These are phyloP conservation scores for Parus major DNA, from an alignment of 2,113 vertebrate genomes.

Conservation along the genomic window DNA sequence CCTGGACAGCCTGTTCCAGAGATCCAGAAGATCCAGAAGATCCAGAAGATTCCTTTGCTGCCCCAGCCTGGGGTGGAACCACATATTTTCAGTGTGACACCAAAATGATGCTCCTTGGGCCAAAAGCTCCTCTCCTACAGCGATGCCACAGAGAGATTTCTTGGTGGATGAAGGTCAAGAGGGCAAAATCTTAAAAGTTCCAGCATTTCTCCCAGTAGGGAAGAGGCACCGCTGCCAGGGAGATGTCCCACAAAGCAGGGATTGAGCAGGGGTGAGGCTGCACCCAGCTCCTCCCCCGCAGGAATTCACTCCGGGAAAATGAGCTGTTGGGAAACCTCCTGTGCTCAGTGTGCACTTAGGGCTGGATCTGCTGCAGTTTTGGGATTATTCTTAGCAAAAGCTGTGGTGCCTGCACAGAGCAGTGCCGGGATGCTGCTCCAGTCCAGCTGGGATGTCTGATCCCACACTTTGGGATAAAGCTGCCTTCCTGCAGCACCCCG, in stretches of 20 bases:
- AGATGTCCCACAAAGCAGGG: background rate
- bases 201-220: background rate
- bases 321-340: background rate
- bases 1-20: background rate
- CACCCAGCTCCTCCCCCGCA: background rate
- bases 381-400: background rate
- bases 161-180: accelerated
- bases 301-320: accelerated
- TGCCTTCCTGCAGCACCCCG: background rate
- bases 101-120: background rate
- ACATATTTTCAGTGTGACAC: accelerated
- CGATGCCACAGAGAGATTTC: accelerated
- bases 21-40: background rate
- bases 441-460: background rate
- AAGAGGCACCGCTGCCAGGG: accelerated
- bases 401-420: accelerated
- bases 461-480: accelerated
- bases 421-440: background rate
- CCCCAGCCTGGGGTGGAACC: background rate
- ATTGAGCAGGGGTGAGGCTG: background rate
- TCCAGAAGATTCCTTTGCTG: background rate
- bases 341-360: accelerated
- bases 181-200: background rate
- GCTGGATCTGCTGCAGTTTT: accelerated
- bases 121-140: background rate